Conservation (phyloP, 2,113 vertebrate species). For the Antidorcas marsupialis region DNA sequence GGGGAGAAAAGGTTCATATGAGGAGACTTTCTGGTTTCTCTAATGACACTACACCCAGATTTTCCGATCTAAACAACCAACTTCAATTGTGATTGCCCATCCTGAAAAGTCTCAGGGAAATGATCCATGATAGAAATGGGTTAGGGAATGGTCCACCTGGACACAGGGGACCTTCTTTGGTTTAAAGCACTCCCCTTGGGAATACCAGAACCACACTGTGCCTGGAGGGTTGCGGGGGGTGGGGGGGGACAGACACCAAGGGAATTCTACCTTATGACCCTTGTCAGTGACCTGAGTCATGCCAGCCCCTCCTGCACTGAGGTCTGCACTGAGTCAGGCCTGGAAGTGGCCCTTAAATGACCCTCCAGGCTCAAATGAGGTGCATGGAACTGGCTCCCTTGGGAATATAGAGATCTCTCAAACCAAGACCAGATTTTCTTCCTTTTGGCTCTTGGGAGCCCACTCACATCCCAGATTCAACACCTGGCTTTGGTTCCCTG, state of each 20-base stretch:
- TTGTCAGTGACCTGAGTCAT: not conserved
- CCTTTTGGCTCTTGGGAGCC: not conserved
- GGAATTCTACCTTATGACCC: not conserved
- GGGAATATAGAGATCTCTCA: not conserved
- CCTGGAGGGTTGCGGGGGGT: not conserved
- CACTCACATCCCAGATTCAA: not conserved
- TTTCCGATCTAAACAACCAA: conserved; percentile 29
- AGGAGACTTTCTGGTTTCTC: conserved; percentile 37
- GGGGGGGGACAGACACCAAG: not conserved
- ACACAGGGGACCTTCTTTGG: not conserved
- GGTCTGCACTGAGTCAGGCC: not conserved
- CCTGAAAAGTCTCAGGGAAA: conserved; percentile 48
- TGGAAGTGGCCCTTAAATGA: not conserved
- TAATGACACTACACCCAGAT: conserved; percentile 28
- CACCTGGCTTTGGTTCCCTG: not conserved
- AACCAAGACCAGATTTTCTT: not conserved
- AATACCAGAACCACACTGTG: not conserved
- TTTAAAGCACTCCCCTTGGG: not conserved
- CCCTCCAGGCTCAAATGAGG: not conserved
- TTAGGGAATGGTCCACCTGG: conserved; percentile 22
- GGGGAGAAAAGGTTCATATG: not conserved
- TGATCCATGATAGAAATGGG: conserved; percentile 4
- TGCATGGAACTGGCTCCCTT: not conserved
- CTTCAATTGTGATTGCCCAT: conserved; percentile 24
- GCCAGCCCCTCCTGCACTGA: not conserved